Evolutionary conservation across 2,888 invertebrate genomes (phyloP).

Genomic region (Yponomeuta plumbellus): DNA sequence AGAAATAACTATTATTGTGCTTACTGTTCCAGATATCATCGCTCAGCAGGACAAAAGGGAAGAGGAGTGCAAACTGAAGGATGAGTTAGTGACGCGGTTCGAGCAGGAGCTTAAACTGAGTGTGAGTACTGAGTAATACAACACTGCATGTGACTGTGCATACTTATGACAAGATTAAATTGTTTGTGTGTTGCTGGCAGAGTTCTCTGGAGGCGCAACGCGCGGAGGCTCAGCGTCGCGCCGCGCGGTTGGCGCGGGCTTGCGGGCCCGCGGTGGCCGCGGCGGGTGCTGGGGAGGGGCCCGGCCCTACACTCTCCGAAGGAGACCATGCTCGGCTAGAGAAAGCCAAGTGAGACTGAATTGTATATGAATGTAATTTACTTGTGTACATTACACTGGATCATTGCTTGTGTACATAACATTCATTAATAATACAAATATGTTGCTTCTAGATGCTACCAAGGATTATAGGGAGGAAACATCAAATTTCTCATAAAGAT

Average conservation of each 20-base stretch:
- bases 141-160: neutral
- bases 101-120: constrained; percentile 14
- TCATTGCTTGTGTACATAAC: no score
- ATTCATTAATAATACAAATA: no score
- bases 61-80: constrained; percentile 15
- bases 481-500: no score
- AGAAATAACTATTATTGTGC: neutral
- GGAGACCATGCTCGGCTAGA: constrained; percentile 17
- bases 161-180: neutral
- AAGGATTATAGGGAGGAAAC: no score
- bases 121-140: neutral
- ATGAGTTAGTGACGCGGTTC: constrained; percentile 16
- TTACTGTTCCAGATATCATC: constrained; percentile 11
- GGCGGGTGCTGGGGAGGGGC: neutral
- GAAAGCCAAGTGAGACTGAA: constrained; percentile 15
- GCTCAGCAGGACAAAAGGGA: constrained; percentile 2
- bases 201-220: constrained; percentile 5
- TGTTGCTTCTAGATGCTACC: no score
- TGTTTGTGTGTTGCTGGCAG: constrained; percentile 10
- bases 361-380: neutral
- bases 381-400: neutral
- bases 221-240: constrained; percentile 11
- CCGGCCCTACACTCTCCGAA: neutral
- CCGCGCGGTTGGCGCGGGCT: constrained; percentile 13
- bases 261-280: constrained; percentile 8